Percentiles rank a stretch among this genome's conserved stretches.
These are phyloP conservation scores for Corythornis leucogaster DNA, from an alignment of 2,797 vertebrate genomes.

Conservation along the genomic window DNA sequence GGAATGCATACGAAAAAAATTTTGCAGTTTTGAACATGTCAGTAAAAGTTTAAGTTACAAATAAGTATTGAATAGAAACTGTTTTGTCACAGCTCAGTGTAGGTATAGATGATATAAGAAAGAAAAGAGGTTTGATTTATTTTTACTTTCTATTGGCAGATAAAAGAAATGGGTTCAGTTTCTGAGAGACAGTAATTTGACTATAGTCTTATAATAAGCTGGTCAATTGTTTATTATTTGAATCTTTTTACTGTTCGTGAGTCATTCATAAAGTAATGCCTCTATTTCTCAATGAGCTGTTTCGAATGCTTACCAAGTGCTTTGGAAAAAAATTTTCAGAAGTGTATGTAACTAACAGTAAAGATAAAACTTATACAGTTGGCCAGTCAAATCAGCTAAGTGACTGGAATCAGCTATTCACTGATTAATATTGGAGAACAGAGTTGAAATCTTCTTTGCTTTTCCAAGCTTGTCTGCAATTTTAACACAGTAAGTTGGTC, in stretches of 20 bases:
- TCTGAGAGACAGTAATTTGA: conserved; percentile 12
- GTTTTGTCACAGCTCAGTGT: background rate
- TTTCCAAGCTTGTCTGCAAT: background rate
- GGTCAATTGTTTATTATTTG: conserved; percentile 60
- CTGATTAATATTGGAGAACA: conserved; percentile 1
- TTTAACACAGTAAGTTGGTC: background rate
- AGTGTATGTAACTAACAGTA: background rate
- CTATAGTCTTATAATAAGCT: conserved; percentile 18
- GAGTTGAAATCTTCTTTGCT: background rate
- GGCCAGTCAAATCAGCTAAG: background rate
- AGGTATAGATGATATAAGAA: background rate
- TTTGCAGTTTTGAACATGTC: background rate
- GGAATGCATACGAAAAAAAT: background rate
- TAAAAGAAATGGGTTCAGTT: background rate
- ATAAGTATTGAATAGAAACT: background rate
- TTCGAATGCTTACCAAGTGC: background rate
- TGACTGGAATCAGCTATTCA: background rate
- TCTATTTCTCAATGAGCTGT: background rate
- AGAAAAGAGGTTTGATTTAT: background rate
- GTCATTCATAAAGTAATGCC: conserved; percentile 56
- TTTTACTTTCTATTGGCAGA: background rate
- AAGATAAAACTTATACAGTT: background rate
- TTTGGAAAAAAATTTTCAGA: background rate
- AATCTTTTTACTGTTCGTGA: conserved; percentile 65
- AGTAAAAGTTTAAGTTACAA: background rate